Evolutionary conservation across 2,797 vertebrate species (phyloP).

Genomic region (Carduelis carduelis): DNA sequence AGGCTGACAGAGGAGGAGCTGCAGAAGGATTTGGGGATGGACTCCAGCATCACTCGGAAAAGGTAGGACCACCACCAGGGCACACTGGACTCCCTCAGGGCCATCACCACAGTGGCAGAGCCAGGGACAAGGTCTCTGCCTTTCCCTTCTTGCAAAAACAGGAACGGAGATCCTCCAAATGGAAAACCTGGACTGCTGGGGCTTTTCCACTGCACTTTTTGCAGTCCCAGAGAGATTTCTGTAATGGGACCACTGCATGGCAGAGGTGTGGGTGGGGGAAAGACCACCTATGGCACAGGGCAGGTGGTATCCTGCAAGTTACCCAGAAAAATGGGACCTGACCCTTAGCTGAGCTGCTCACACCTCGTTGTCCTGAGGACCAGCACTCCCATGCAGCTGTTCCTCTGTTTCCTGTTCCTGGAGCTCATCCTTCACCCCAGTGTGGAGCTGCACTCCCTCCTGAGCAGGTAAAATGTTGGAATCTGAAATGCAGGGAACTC

Average conservation of each 20-base stretch:
- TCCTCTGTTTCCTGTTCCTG: neutral
- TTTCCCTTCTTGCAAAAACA: neutral
- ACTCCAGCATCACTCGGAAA: conserved; percentile 85
- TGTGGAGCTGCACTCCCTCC: neutral
- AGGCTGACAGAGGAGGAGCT: conserved; percentile 89
- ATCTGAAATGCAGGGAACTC: neutral
- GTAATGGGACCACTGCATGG: fast-evolving
- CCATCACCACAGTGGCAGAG: neutral
- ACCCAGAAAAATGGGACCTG: neutral
- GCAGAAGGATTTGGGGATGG: conserved; percentile 85
- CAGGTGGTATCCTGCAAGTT: neutral
- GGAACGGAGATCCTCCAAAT: neutral
- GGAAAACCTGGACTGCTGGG: neutral
- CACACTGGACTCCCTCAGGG: neutral
- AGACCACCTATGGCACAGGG: neutral
- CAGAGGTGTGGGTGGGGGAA: neutral
- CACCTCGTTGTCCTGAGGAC: fast-evolving
- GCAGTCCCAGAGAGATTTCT: neutral
- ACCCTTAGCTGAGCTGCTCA: neutral
- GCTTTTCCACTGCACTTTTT: neutral
- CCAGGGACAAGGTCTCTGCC: neutral
- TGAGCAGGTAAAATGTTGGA: neutral
- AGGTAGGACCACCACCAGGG: conserved; percentile 69
- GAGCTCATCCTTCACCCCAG: neutral
- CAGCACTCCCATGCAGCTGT: fast-evolving